Conservation (phyloP, 2,797 vertebrate genomes). For the Glyptemys insculpta region DNA sequence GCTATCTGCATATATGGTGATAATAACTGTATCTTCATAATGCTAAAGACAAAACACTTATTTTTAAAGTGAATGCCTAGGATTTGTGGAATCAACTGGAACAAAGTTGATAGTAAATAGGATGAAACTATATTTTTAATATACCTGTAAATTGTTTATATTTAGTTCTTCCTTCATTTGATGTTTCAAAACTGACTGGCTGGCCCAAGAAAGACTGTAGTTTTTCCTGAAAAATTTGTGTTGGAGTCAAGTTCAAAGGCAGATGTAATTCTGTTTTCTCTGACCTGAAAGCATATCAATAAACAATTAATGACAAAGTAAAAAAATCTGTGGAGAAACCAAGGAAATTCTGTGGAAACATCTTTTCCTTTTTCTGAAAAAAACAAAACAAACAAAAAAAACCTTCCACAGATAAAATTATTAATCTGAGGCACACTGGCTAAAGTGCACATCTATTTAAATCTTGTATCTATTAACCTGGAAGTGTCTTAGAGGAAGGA, state of each 20-base stretch:
- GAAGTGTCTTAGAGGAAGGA: neutral
- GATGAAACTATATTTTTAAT: neutral
- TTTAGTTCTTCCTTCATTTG: slow-evolving; percentile 36
- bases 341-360: neutral
- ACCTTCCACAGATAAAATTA: neutral
- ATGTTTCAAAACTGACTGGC: slow-evolving; percentile 65
- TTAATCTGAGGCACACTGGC: neutral
- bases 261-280: slow-evolving; percentile 81
- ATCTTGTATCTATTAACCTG: neutral
- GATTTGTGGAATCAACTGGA: neutral
- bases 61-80: neutral
- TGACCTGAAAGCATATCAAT: slow-evolving; percentile 79
- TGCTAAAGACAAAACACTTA: neutral
- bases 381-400: neutral
- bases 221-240: slow-evolving; percentile 89
- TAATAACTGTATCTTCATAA: neutral
- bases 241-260: slow-evolving; percentile 84
- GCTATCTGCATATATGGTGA: neutral
- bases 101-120: neutral
- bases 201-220: slow-evolving; percentile 86
- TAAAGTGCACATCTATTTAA: neutral
- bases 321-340: neutral
- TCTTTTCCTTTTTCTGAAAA: neutral
- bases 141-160: slow-evolving; percentile 85
- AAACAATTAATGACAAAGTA: neutral